A percentile compares a stretch with the other conserved stretches of the same genome.
These are phyloP conservation scores for Acromyrmex echinatior DNA, from an alignment of 1,140 invertebrate genomes.

Conservation along the genomic window DNA sequence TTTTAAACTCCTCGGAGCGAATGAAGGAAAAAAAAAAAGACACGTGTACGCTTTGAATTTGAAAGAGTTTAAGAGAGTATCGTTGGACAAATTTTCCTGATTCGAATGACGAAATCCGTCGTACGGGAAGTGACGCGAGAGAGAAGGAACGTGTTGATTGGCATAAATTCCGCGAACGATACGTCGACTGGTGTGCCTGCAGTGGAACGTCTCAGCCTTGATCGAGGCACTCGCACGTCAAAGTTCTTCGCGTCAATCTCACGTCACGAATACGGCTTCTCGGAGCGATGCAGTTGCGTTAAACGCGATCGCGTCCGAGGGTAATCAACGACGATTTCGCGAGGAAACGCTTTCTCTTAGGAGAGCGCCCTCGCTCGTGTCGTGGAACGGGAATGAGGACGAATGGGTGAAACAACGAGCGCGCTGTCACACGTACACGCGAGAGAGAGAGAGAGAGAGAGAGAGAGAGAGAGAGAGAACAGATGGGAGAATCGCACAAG, in stretches of 20 bases:
- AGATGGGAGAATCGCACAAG: constrained; percentile 30
- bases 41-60: background rate
- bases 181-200: background rate
- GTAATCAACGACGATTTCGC: background rate
- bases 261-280: background rate
- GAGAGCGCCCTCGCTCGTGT: constrained; percentile 37
- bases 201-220: background rate
- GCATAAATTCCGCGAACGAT: background rate
- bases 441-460: constrained; percentile 14
- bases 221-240: constrained; percentile 11
- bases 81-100: background rate
- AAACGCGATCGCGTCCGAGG: background rate
- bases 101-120: background rate
- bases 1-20: background rate
- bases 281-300: background rate
- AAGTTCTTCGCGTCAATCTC: background rate
- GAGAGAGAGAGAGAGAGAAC: constrained; percentile 25
- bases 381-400: background rate
- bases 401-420: constrained; percentile 8
- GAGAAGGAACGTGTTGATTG: background rate
- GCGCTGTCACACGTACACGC: background rate
- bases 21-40: background rate
- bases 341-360: constrained; percentile 39
- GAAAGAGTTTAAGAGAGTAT: background rate
- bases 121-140: background rate